These are phyloP conservation scores for Oenanthe melanoleuca DNA, from an alignment of 2,113 vertebrate genomes.

Conservation along the genomic window DNA sequence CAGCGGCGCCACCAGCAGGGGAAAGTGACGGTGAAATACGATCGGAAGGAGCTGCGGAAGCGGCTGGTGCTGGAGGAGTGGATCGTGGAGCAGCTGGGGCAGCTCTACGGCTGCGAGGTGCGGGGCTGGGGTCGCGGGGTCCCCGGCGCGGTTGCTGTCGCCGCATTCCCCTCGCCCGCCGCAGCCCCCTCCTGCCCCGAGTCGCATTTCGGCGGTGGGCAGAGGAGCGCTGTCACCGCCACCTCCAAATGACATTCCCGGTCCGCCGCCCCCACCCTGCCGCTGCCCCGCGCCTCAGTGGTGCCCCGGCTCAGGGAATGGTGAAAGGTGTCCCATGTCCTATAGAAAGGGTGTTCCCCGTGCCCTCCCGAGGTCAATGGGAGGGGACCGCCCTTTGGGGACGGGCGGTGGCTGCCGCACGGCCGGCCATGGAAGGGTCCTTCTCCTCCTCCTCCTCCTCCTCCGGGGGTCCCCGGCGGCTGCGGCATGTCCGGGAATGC, in stretches of 20 bases:
- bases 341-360: background rate
- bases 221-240: background rate
- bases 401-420: background rate
- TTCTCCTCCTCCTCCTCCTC: background rate
- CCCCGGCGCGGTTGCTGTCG: background rate
- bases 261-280: background rate
- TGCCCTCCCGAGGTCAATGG: background rate
- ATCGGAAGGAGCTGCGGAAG: slow-evolving; percentile 94
- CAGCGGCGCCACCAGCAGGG: too few species aligned
- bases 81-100: slow-evolving; percentile 96
- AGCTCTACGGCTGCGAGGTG: slow-evolving; percentile 95
- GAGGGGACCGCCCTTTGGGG: background rate
- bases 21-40: slow-evolving; percentile 99
- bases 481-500: background rate
- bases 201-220: background rate
- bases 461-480: background rate
- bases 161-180: background rate
- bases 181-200: background rate
- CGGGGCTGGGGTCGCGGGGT: background rate
- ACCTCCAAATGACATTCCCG: slow-evolving; percentile 57
- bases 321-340: background rate
- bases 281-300: background rate
- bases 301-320: background rate
- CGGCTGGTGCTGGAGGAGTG: slow-evolving; percentile 93
- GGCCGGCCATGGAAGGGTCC: background rate